phyloP scores from a whole-genome alignment of 2,113 vertebrate species.

The Scalopus aquaticus region DNA sequence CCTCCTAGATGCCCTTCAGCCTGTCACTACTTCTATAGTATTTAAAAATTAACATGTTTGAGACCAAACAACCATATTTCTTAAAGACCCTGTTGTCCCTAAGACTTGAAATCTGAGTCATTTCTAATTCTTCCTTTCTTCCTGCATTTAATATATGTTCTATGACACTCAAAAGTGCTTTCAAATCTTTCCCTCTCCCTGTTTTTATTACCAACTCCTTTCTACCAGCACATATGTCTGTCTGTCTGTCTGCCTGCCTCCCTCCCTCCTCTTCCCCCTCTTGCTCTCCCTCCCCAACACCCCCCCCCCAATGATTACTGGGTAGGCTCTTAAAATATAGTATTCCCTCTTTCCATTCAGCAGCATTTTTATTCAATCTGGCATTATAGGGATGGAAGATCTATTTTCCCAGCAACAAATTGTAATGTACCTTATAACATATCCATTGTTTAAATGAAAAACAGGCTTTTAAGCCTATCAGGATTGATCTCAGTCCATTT shows the following conservation, averaged over 20 bases:
- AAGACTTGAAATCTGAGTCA: neutral
- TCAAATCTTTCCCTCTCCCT: neutral
- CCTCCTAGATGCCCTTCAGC: neutral
- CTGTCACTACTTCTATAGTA: neutral
- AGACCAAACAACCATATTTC: neutral
- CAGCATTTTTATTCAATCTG: neutral
- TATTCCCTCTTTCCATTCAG: neutral
- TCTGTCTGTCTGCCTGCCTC: too few relatives aligned
- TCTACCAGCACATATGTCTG: neutral
- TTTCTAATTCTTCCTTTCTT: neutral
- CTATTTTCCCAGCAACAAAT: neutral
- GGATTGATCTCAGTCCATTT: neutral
- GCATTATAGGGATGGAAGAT: neutral
- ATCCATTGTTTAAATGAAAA: neutral
- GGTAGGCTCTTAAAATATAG: neutral
- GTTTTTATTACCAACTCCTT: neutral
- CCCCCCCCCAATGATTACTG: neutral
- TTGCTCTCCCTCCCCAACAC: too few relatives aligned
- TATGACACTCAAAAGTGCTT: neutral
- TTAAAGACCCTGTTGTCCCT: neutral
- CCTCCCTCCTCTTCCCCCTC: neutral
- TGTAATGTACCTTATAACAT: neutral
- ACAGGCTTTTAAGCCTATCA: neutral
- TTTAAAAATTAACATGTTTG: neutral
- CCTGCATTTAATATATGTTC: neutral